Conservation (phyloP, 2,888 invertebrate species). For the Microplitis manilae region DNA sequence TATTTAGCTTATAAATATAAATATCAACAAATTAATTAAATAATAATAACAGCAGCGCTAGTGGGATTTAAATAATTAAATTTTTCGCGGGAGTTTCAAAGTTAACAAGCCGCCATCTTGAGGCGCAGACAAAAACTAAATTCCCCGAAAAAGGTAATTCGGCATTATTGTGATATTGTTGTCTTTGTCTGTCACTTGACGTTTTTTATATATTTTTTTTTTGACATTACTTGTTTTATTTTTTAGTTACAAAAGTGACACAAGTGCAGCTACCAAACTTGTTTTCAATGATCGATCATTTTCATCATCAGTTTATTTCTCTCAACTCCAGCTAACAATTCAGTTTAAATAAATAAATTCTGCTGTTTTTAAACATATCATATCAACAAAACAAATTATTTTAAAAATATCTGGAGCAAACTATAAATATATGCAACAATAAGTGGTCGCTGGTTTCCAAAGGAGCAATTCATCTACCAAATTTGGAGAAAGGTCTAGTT, state of each 20-base stretch:
- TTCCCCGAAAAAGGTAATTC: background rate
- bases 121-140: background rate
- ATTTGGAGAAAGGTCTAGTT: conserved; percentile 1
- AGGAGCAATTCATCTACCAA: background rate
- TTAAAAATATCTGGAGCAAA: background rate
- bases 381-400: background rate
- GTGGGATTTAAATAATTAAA: too few species aligned
- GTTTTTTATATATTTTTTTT: background rate
- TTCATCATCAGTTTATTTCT: background rate
- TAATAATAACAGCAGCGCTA: too few species aligned
- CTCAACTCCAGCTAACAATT: background rate
- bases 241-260: background rate
- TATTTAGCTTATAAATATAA: too few species aligned
- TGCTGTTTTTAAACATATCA: background rate
- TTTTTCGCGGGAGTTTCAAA: background rate
- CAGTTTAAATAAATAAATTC: background rate
- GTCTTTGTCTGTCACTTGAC: conserved; percentile 6
- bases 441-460: background rate
- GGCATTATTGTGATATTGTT: background rate
- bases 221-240: background rate
- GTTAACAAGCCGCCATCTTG: background rate
- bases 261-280: conserved; percentile 10
- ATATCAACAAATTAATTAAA: too few species aligned
- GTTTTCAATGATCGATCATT: conserved; percentile 23
- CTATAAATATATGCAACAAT: background rate